Base-by-base conservation (phyloP, 2,113 vertebrate genomes). In the Esox niger region DNA sequence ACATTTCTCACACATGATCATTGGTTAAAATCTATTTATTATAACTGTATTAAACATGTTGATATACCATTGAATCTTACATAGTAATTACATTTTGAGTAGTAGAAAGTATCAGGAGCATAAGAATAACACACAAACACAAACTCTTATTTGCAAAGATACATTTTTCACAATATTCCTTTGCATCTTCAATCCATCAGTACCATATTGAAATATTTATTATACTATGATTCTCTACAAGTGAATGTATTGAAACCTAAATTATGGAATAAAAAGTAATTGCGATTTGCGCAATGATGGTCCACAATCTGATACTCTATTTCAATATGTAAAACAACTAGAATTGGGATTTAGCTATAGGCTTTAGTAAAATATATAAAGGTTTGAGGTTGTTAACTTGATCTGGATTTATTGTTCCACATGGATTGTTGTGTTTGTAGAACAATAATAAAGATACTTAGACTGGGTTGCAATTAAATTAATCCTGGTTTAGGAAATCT, bases 121-220 rank as follows among this genome's bases (percentile, higher is more conserved):
- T 15, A 57, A 13, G 13, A 0, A 27, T 57, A 23, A 17, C 57
- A 73, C n/a, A n/a, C n/a, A n/a, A n/a, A n/a, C n/a, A n/a, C n/a
- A n/a, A n/a, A n/a, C n/a, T 57, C 13, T 29, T 27, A 29, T 23
- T 74, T 78, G 74, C 64, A 84, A 79, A 83, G 27, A 72, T 1
- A 27, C 71, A 10, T 21, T 2, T 9, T 73, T 60, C 7, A 29
- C n/a, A n/a, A n/a, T 61, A 15, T 43, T 43, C 13, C 17, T 43
- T 43, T 15, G 17, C 13, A 17, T 76, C 5, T 47, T 73, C 64
- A 70, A 80, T 76, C 62, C 71, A 60, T 74, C 25, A 64, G 25
- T 15, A 49, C 31, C 61, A 17, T 62, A 64, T 35, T 57, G 38
- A 15, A 43, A 10, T 15, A 10, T 43, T 43, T 43, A 10, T 43